phyloP scores from a whole-genome alignment of 2,888 invertebrate genomes.

The Chelonus formosanus region DNA sequence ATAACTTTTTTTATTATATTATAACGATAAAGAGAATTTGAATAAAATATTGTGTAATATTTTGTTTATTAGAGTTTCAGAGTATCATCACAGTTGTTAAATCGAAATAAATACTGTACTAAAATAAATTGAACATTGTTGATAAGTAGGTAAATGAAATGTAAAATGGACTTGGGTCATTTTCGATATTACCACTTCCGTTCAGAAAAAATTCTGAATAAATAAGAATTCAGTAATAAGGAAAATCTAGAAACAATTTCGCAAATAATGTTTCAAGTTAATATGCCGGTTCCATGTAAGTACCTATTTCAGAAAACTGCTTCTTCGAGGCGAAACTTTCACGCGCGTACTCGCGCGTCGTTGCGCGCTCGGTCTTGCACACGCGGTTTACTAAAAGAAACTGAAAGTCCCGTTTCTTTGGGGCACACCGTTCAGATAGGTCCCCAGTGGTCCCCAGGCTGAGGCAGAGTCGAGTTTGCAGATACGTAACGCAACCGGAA shows the following conservation, averaged over 20 bases:
- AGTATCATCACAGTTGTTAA: too few relatives aligned
- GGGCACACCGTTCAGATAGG: slow-evolving; percentile 6
- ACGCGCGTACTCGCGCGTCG: slow-evolving; percentile 38
- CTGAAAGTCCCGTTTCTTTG: slow-evolving; percentile 58
- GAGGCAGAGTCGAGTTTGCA: slow-evolving; percentile 8
- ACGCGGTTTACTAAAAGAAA: slow-evolving; percentile 59
- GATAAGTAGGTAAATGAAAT: too few relatives aligned
- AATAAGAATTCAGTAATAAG: neutral
- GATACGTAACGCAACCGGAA: slow-evolving; percentile 18
- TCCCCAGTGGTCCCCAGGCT: slow-evolving; percentile 15
- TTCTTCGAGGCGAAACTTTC: slow-evolving; percentile 31
- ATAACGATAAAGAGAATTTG: too few relatives aligned
- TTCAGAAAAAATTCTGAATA: slow-evolving; percentile 2
- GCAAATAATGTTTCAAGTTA: slow-evolving; percentile 22
- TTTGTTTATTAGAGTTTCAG: too few relatives aligned
- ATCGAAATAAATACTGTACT: too few relatives aligned
- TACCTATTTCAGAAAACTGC: slow-evolving; percentile 28
- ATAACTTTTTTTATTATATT: too few relatives aligned
- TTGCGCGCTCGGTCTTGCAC: slow-evolving; percentile 50
- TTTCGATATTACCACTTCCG: neutral
- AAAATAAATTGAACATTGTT: too few relatives aligned
- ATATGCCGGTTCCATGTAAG: slow-evolving; percentile 30
- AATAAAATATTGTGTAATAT: too few relatives aligned
- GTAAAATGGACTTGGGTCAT: too few relatives aligned
- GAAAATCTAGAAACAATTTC: slow-evolving; percentile 21